Base-by-base conservation (phyloP, 2,113 vertebrate genomes). In the Gambusia affinis region DNA sequence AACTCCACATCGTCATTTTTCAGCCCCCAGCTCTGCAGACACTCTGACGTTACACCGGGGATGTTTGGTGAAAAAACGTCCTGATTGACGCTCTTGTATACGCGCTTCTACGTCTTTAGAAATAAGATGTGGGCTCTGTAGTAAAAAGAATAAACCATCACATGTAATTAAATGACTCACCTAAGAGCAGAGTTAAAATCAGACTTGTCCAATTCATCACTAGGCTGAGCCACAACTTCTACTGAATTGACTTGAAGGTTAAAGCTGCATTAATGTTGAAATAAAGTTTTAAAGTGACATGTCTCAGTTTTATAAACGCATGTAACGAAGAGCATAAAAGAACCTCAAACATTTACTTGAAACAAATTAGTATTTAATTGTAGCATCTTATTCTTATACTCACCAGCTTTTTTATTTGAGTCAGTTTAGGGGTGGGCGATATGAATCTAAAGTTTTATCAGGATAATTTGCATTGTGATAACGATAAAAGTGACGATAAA, bases 1-100 rank as follows among this genome's bases (percentile, higher is more conserved):
- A 17, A 29, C 33, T 64, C 63, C 3, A 2, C 3, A 0, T 4
- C 17, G 22, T 15, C 17, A 57, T 57, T 24, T n/a, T 57, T n/a
- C 51, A 24, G 47, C 22, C 5, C 24, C 68, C 60, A 44, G 71
- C 75, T 75, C 75, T 30, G 1, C 69, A 29, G 28, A 15, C 15
- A 5, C 31, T 5, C n/a, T 0, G 31, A 60, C 12, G 1, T 70
- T 57, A 35, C 39, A 42, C 74, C 54, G 33, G 47, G 54, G 67
- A 57, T 12, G 47, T 33, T 70, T 79, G 0, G 7, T 79, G 33
- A 24, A 24, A 35, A 39, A 75, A 74, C 61, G 12, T 35, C 29
- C 47, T 72, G 66, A 72, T 66, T 27, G 65, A 67, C 8, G 42
- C 24, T 70, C 22, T 75, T 47, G 27, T 76, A 71, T 71, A 67